Conservation (phyloP, 2,888 invertebrate species). For the Arctia plantaginis region DNA sequence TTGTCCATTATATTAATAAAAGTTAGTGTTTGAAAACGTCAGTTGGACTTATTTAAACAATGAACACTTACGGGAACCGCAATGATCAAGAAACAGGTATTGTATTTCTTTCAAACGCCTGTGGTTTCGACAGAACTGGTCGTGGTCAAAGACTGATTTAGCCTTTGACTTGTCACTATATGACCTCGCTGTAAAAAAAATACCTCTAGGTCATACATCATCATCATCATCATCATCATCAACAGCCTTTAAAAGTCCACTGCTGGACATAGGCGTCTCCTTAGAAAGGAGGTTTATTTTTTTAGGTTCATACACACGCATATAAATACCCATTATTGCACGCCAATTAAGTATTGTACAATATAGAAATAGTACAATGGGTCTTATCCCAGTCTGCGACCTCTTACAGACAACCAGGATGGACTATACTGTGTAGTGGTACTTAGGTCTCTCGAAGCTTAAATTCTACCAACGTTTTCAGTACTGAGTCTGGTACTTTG, state of each 20-base stretch:
- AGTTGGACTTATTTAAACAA: not conserved
- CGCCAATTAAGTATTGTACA: not conserved
- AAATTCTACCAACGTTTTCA: too few species aligned
- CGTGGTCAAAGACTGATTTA: not conserved
- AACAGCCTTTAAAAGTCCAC: too few species aligned
- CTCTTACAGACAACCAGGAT: not conserved
- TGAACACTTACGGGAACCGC: not conserved
- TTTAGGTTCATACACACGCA: not conserved
- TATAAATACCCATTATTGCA: not conserved
- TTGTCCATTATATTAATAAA: too few species aligned
- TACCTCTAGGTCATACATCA: too few species aligned
- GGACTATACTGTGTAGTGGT: too few species aligned
- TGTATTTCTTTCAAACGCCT: not conserved
- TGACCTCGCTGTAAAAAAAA: not conserved
- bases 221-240: too few species aligned
- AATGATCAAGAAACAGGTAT: not conserved
- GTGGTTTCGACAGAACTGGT: not conserved
- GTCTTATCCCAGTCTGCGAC: not conserved
- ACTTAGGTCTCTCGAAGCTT: too few species aligned
- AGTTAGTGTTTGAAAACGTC: not conserved
- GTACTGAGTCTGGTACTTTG: too few species aligned
- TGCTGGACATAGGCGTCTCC: too few species aligned
- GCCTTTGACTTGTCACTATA: not conserved
- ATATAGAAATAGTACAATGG: not conserved
- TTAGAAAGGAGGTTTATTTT: too few species aligned